A percentile compares a stretch with the other conserved stretches of the same genome.
These are phyloP conservation scores for Oxyteleia sp. DNA, from an alignment of 2,888 invertebrate genomes.

Conservation along the genomic window DNA sequence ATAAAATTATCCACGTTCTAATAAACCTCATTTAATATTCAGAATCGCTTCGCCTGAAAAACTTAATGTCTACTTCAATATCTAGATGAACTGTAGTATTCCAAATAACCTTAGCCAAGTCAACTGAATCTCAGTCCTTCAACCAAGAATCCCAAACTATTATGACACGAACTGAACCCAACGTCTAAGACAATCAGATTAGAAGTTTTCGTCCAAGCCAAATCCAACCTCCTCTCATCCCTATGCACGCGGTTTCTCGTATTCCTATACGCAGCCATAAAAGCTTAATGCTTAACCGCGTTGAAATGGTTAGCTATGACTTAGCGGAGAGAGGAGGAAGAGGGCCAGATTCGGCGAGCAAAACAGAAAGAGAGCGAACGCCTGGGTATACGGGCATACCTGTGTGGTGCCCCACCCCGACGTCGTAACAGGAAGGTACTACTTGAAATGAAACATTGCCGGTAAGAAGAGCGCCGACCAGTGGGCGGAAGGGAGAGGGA, in stretches of 20 bases:
- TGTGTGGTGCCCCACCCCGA: slow-evolving; percentile 78
- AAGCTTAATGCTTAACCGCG: slow-evolving; percentile 11
- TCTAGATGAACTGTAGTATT: not conserved
- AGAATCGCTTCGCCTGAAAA: too few species aligned
- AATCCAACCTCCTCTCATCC: not conserved
- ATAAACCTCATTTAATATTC: too few species aligned
- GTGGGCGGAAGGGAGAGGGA: slow-evolving; percentile 74
- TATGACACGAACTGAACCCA: not conserved
- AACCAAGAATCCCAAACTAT: not conserved
- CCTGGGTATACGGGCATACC: slow-evolving; percentile 55
- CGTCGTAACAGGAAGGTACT: slow-evolving; percentile 81
- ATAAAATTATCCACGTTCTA: too few species aligned
- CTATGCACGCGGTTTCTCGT: not conserved
- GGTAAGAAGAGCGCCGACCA: slow-evolving; percentile 82
- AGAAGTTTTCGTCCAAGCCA: too few species aligned
- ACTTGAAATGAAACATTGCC: slow-evolving; percentile 85
- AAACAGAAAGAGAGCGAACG: slow-evolving; percentile 39
- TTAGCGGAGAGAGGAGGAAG: not conserved
- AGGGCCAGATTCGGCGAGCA: slow-evolving; percentile 21
- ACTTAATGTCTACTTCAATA: too few species aligned
- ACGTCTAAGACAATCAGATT: slow-evolving; percentile 16
- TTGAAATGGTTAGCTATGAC: slow-evolving; percentile 3
- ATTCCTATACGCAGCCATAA: not conserved
- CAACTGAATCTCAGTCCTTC: not conserved
- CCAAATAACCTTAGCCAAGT: not conserved